Percentiles rank a stretch among this genome's conserved stretches.
Evolutionary conservation across 2,113 vertebrate species (phyloP).

Genomic region (Nibea albiflora): DNA sequence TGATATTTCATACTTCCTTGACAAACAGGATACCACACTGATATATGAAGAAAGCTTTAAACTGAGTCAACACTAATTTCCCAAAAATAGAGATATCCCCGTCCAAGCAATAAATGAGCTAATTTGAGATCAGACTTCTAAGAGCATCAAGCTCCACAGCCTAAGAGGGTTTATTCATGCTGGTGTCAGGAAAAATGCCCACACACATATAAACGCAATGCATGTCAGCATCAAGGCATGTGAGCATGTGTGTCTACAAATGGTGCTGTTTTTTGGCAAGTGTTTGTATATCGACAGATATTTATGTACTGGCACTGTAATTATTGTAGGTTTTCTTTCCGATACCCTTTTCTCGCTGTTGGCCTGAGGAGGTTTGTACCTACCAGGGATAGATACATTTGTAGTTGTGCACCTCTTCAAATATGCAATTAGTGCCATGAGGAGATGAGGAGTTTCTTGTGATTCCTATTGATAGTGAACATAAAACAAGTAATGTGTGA

Average conservation of each 20-base stretch:
- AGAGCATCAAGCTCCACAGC: conserved; percentile 17
- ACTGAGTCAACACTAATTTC: conserved; percentile 11
- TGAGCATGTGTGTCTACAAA: not conserved
- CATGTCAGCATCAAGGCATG: not conserved
- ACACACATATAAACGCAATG: not conserved
- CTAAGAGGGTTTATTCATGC: conserved; percentile 31
- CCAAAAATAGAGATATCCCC: conserved; percentile 41
- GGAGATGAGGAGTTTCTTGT: not conserved
- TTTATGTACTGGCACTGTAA: not conserved
- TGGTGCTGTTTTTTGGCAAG: not conserved
- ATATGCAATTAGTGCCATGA: not conserved
- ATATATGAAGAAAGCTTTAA: conserved; percentile 11
- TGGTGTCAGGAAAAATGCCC: conserved; percentile 24
- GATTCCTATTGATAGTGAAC: too few species aligned
- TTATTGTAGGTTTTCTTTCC: not conserved
- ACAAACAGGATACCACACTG: not conserved
- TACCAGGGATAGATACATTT: not conserved
- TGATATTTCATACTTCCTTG: conserved; percentile 7
- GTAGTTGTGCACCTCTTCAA: not conserved
- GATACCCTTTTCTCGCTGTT: not conserved
- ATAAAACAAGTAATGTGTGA: too few species aligned
- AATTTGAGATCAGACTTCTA: conserved; percentile 39
- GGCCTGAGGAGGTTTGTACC: conserved; percentile 10
- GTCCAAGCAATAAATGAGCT: conserved; percentile 27
- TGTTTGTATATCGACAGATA: not conserved